Evolutionary conservation across 2,797 vertebrate species (phyloP).

Genomic region (Phrynocephalus vlangalii): DNA sequence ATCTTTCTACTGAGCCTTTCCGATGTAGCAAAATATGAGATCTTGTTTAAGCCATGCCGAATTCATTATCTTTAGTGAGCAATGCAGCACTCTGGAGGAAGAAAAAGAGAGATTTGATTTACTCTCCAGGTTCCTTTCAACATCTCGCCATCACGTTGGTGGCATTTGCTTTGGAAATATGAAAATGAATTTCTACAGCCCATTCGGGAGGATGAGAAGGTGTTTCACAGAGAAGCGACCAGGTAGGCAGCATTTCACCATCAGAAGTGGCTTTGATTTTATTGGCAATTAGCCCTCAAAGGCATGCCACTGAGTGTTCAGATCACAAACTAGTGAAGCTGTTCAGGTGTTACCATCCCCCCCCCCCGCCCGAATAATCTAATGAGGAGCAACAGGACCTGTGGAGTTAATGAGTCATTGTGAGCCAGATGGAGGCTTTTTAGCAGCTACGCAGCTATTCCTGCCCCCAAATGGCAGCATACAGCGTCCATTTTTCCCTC

Average conservation of each 20-base stretch:
- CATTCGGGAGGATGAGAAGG: neutral
- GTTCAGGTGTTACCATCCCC: conserved; percentile 15
- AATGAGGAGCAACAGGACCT: conserved; percentile 46
- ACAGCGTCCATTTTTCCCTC: neutral
- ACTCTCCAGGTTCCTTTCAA: conserved; percentile 30
- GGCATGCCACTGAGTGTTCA: conserved; percentile 29
- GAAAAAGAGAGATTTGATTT: conserved; percentile 20
- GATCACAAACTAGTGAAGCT: conserved; percentile 1
- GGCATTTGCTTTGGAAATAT: conserved; percentile 11
- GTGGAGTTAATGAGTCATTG: conserved; percentile 41
- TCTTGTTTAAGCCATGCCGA: conserved; percentile 28
- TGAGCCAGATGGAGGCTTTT: neutral
- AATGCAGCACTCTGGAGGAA: conserved; percentile 27
- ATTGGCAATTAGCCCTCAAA: conserved; percentile 5
- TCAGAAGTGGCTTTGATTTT: conserved; percentile 26
- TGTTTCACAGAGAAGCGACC: neutral
- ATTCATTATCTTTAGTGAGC: conserved; percentile 34
- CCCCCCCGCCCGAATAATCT: neutral
- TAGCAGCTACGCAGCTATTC: neutral
- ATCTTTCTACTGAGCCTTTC: conserved; percentile 37
- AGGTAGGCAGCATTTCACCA: conserved; percentile 24
- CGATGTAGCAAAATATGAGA: conserved; percentile 35
- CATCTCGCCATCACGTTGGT: conserved; percentile 30
- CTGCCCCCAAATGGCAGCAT: neutral
- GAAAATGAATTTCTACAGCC: conserved; percentile 34